A percentile compares a stretch with the other conserved stretches of the same genome.
Conservation (phyloP, 2,797 vertebrate species). For the Allobates femoralis region DNA sequence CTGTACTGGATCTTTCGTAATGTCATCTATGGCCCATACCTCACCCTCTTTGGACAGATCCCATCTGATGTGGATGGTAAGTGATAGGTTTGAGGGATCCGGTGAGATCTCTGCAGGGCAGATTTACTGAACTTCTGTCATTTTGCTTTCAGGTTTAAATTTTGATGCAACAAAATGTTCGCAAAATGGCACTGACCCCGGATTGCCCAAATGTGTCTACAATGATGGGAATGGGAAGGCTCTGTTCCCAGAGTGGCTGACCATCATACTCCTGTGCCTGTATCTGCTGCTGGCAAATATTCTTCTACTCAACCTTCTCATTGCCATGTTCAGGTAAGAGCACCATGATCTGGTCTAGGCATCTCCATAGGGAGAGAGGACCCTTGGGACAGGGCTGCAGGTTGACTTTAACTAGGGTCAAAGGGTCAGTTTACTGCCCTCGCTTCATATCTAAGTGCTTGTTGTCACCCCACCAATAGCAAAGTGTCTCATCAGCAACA, state of each 20-base stretch:
- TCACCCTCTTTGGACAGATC: constrained; percentile 81
- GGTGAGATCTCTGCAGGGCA: not conserved
- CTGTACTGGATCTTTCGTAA: constrained; percentile 82
- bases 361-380: not conserved
- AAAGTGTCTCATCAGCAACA: too few species aligned
- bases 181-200: constrained; percentile 73
- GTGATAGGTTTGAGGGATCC: constrained; percentile 35
- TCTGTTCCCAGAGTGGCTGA: constrained; percentile 82
- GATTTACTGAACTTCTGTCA: not conserved
- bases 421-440: too few species aligned
- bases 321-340: constrained; percentile 86
- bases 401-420: too few species aligned
- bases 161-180: constrained; percentile 76
- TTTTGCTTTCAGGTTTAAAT: constrained; percentile 68
- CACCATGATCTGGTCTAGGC: too few species aligned
- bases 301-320: constrained; percentile 84
- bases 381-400: not conserved
- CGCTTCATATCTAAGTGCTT: too few species aligned
- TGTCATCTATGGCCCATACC: constrained; percentile 81
- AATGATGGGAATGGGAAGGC: constrained; percentile 75
- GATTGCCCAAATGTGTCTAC: constrained; percentile 80
- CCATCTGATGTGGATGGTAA: constrained; percentile 80
- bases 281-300: constrained; percentile 87
- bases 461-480: too few species aligned
- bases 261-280: constrained; percentile 81